Conservation (phyloP, 2,888 invertebrate genomes). For the Proisotoma minuta region DNA sequence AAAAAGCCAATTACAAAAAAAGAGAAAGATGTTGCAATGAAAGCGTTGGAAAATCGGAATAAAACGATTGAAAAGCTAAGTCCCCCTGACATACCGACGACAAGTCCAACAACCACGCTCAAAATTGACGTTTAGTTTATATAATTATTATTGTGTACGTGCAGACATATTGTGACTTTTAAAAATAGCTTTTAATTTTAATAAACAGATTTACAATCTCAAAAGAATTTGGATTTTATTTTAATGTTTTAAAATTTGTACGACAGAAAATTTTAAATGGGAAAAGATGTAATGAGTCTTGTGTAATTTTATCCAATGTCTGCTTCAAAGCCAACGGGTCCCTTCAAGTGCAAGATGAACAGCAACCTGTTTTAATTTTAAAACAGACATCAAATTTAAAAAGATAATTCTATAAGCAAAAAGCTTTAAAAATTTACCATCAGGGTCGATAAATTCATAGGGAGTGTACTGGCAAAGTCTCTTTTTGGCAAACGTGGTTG, state of each 20-base stretch:
- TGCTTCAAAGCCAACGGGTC: too few species aligned
- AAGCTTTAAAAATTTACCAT: conserved; percentile 20
- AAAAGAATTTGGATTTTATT: too few species aligned
- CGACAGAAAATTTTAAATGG: too few species aligned
- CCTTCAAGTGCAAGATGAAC: conserved; percentile 9
- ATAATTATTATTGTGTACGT: too few species aligned
- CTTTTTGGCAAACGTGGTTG: conserved; percentile 42
- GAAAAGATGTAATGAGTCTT: too few species aligned
- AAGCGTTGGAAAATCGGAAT: conserved; percentile 61
- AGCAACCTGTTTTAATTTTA: not conserved
- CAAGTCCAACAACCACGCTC: not conserved
- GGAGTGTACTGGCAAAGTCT: conserved; percentile 44
- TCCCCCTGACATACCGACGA: not conserved
- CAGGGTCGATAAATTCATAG: conserved; percentile 44
- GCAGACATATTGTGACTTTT: too few species aligned
- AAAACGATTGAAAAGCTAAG: conserved; percentile 23
- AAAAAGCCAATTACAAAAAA: conserved; percentile 72
- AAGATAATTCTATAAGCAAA: not conserved
- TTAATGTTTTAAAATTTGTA: too few species aligned
- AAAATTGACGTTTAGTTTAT: conserved; percentile 8
- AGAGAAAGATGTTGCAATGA: conserved; percentile 74
- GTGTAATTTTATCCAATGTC: too few species aligned
- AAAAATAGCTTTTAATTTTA: too few species aligned
- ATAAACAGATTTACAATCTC: too few species aligned
- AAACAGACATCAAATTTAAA: not conserved